A percentile compares a stretch with the other conserved stretches of the same genome.
phyloP scores from a whole-genome alignment of 2,797 vertebrate genomes.

The Setipinna tenuifilis region DNA sequence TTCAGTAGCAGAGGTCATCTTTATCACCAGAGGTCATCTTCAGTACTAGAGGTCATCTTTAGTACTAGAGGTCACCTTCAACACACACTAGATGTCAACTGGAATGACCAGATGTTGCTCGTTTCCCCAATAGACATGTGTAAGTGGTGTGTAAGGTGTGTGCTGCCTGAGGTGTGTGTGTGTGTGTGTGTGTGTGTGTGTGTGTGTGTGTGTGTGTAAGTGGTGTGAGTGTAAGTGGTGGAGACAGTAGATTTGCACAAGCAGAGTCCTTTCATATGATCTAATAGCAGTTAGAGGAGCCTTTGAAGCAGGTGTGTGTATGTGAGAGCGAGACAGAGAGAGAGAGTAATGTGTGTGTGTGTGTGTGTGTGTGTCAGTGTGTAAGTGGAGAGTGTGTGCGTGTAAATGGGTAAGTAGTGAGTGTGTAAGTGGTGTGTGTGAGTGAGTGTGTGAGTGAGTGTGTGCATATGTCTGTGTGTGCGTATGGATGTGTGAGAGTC shows the following conservation, averaged over 20 bases:
- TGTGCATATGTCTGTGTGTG: not conserved
- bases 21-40: no score
- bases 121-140: no score
- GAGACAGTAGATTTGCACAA: not conserved
- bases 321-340: no score
- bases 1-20: no score
- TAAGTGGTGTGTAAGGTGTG: no score
- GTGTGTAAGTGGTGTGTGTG: not conserved
- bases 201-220: not conserved
- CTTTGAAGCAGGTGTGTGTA: constrained; percentile 50
- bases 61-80: no score
- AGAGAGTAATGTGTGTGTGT: no score
- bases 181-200: constrained; percentile 1
- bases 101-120: no score
- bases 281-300: constrained; percentile 40
- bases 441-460: not conserved
- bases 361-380: not conserved
- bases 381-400: not conserved
- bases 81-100: no score
- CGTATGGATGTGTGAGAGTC: not conserved
- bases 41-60: no score
- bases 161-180: not conserved
- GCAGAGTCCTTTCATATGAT: not conserved
- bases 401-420: not conserved
- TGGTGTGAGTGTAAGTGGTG: constrained; percentile 4